These are phyloP conservation scores for Sebastes iracundus DNA, from an alignment of 2,797 vertebrate genomes.

Conservation along the genomic window DNA sequence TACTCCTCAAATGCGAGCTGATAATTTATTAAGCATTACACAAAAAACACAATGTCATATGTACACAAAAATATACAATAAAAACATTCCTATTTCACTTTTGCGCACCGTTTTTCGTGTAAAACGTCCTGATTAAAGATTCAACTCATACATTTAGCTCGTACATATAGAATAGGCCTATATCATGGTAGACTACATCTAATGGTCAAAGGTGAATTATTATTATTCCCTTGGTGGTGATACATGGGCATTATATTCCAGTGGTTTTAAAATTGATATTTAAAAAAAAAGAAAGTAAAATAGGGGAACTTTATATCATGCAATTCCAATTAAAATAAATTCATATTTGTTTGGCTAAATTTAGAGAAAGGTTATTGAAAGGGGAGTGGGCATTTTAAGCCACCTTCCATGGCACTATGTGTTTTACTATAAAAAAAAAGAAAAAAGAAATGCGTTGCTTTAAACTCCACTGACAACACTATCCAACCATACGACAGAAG, in stretches of 20 bases:
- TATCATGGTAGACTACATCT: conserved; percentile 49
- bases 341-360: conserved; percentile 18
- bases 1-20: conserved; percentile 67
- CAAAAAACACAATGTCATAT: conserved; percentile 80
- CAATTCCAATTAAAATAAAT: conserved; percentile 53
- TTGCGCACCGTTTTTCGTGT: conserved; percentile 31
- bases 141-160: conserved; percentile 53
- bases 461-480: conserved; percentile 54
- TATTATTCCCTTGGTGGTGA: conserved; percentile 24
- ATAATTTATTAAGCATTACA: conserved; percentile 86
- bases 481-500: conserved; percentile 54
- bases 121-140: conserved; percentile 60
- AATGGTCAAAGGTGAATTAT: conserved; percentile 40
- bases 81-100: conserved; percentile 60
- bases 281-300: neutral
- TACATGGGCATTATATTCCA: conserved; percentile 36
- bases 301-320: conserved; percentile 33
- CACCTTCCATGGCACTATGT: neutral
- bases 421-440: neutral
- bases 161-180: conserved; percentile 52
- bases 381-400: neutral
- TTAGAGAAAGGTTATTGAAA: neutral
- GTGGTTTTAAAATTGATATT: conserved; percentile 12
- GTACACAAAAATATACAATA: conserved; percentile 80
- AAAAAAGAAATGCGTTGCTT: conserved; percentile 17